phyloP scores from a whole-genome alignment of 2,888 invertebrate species.

The Thera obeliscata region DNA sequence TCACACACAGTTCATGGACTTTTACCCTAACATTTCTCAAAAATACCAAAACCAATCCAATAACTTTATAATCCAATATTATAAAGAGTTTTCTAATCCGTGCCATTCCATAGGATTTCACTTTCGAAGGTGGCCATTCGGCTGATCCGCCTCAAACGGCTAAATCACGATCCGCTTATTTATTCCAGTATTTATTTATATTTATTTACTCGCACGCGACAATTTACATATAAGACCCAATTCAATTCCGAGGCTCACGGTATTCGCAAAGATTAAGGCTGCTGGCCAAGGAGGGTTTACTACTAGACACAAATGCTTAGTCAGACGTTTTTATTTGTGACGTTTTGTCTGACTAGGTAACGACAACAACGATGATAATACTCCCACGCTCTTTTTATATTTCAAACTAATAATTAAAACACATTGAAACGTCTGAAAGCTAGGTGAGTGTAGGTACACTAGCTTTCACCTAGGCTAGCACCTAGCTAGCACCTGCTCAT shows the following conservation, averaged over 20 bases:
- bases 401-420: too few species aligned
- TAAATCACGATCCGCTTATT: constrained; percentile 76
- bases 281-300: neutral
- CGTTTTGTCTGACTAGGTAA: too few species aligned
- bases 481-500: too few species aligned
- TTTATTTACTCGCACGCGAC: constrained; percentile 80
- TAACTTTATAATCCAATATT: constrained; percentile 2
- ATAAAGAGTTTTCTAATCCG: neutral
- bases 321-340: too few species aligned
- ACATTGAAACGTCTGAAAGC: too few species aligned
- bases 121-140: constrained; percentile 32
- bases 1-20: too few species aligned
- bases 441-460: too few species aligned
- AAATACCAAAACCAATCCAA: neutral
- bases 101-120: constrained; percentile 13
- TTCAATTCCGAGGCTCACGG: constrained; percentile 79
- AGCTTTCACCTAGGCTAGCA: too few species aligned
- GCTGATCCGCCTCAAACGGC: constrained; percentile 64
- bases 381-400: too few species aligned
- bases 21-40: neutral
- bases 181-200: constrained; percentile 81
- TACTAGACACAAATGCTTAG: neutral
- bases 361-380: too few species aligned
- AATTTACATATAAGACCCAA: constrained; percentile 81
- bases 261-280: constrained; percentile 77